These are phyloP conservation scores for Stenolophus ochropezus DNA, from an alignment of 2,888 invertebrate species.

Conservation along the genomic window DNA sequence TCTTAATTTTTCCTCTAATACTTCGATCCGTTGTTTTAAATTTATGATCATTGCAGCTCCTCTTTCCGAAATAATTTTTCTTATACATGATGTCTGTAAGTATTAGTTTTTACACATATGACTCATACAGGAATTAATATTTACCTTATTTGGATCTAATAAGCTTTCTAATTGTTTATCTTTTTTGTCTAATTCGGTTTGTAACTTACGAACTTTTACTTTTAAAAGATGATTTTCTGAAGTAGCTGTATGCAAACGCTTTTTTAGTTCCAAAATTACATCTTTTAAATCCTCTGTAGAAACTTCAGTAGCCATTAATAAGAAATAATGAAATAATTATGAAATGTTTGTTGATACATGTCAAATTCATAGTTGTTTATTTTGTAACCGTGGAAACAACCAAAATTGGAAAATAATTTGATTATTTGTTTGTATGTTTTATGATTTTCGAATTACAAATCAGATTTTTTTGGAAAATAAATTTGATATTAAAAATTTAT, in stretches of 20 bases:
- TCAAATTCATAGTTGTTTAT: constrained; percentile 54
- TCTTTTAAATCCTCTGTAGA: constrained; percentile 65
- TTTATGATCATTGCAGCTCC: constrained; percentile 64
- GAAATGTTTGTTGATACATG: constrained; percentile 19
- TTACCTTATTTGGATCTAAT: constrained; percentile 65
- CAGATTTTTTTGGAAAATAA: too few relatives aligned
- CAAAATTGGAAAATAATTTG: background rate
- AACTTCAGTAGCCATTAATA: constrained; percentile 62
- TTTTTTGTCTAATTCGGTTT: constrained; percentile 66
- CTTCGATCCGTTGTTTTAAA: constrained; percentile 62
- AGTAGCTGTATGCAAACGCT: constrained; percentile 64
- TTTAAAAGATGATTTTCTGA: constrained; percentile 68
- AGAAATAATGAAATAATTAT: constrained; percentile 24
- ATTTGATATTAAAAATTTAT: too few relatives aligned
- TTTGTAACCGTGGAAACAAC: constrained; percentile 34
- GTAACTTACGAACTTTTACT: constrained; percentile 67
- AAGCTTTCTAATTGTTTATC: constrained; percentile 67
- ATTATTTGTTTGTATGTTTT: too few relatives aligned
- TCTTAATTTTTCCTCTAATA: constrained; percentile 61
- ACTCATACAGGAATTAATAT: background rate
- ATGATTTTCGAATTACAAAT: too few relatives aligned
- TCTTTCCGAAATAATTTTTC: constrained; percentile 63
- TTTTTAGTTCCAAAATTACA: constrained; percentile 66
- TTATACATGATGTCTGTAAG: constrained; percentile 62
- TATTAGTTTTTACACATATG: background rate